Evolutionary conservation across 30 jellyfish, hydroid and myxozoan genomes (phyloP).

Genomic region (Cassiopea xamachana): DNA sequence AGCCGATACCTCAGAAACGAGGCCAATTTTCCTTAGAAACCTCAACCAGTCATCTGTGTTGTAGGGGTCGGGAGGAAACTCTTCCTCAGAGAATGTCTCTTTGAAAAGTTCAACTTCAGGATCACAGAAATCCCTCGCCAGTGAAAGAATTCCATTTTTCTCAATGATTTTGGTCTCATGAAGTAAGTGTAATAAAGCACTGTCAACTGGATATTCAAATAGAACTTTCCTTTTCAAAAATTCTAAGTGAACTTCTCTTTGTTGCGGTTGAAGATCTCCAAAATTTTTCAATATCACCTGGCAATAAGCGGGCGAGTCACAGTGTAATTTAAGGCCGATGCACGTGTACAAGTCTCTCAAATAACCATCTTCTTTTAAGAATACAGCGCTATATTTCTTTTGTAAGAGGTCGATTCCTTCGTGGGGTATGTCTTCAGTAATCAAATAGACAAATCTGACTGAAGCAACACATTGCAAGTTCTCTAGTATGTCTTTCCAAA

Average conservation of each 20-base stretch:
- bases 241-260: slow-evolving; percentile 19
- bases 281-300: slow-evolving; percentile 20
- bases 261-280: slow-evolving; percentile 5
- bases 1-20: slow-evolving; percentile 11
- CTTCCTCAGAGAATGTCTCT: slow-evolving; percentile 11
- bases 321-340: slow-evolving; percentile 3
- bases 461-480: not conserved
- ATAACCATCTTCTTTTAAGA: not conserved
- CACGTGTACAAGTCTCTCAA: not conserved
- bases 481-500: slow-evolving; percentile 11
- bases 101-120: slow-evolving; percentile 55
- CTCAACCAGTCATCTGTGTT: slow-evolving; percentile 44
- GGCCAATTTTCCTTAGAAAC: slow-evolving; percentile 65
- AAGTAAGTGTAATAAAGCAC: not conserved
- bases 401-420: slow-evolving; percentile 20
- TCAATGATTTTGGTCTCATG: slow-evolving; percentile 24
- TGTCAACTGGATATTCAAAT: not conserved
- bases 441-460: not conserved
- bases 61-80: slow-evolving; percentile 63
- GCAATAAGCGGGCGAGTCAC: slow-evolving; percentile 13
- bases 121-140: slow-evolving; percentile 54
- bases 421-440: not conserved
- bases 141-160: slow-evolving; percentile 29
- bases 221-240: slow-evolving; percentile 14
- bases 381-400: not conserved